Conservation (phyloP, 2,113 vertebrate species). For the Panthera uncia region DNA sequence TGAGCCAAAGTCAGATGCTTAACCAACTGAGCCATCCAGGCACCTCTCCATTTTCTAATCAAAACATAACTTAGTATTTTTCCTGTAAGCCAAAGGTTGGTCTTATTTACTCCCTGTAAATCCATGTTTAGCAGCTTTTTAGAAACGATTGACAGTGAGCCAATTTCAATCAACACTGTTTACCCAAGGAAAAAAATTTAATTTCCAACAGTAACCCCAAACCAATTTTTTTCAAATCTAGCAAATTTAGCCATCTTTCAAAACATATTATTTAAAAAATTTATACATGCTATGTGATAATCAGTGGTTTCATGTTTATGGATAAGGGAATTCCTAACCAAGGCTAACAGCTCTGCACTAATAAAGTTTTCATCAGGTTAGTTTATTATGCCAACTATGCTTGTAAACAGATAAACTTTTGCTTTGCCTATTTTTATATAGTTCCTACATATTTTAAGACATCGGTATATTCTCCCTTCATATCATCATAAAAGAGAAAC, state of each 20-base stretch:
- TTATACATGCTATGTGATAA: not conserved
- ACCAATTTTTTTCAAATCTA: constrained; percentile 32
- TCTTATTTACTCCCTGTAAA: constrained; percentile 20
- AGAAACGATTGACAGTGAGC: not conserved
- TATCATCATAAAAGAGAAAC: not conserved
- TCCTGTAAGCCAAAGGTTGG: not conserved
- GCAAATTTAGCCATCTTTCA: not conserved
- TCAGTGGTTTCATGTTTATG: not conserved
- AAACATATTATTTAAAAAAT: not conserved
- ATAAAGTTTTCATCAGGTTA: not conserved
- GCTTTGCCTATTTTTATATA: not conserved
- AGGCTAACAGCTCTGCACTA: not conserved
- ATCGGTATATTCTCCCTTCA: not conserved
- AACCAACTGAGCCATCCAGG: too few species aligned
- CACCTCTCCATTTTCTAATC: not conserved
- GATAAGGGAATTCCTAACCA: not conserved
- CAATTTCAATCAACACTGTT: not conserved
- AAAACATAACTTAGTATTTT: not conserved
- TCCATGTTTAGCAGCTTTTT: not conserved
- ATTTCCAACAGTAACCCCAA: not conserved
- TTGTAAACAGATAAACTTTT: constrained; percentile 39
- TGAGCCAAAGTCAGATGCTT: too few species aligned
- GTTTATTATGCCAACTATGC: not conserved
- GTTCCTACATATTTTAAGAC: constrained; percentile 1
- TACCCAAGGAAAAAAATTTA: not conserved